These are phyloP conservation scores for Cheilosia grossa DNA, from an alignment of 2,888 invertebrate species.

Conservation along the genomic window DNA sequence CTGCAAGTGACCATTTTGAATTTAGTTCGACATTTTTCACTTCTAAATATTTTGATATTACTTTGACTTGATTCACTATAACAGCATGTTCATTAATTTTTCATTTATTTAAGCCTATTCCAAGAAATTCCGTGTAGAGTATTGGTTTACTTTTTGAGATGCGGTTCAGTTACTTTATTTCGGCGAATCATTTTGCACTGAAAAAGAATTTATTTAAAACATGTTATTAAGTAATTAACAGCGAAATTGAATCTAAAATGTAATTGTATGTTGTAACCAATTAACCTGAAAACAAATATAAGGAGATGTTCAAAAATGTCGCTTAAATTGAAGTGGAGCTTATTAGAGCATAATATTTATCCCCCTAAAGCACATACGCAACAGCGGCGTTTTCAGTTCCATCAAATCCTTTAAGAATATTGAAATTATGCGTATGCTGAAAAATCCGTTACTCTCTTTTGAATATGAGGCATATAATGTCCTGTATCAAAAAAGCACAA, in stretches of 20 bases:
- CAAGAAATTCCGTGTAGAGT: conserved; percentile 22
- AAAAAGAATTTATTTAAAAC: conserved; percentile 16
- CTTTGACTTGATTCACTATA: conserved; percentile 46
- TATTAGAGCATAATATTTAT: too few species aligned
- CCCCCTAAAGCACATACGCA: too few species aligned
- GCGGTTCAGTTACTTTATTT: conserved; percentile 13
- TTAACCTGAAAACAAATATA: too few species aligned
- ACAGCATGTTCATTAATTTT: conserved; percentile 47
- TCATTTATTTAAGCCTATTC: conserved; percentile 18
- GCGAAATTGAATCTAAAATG: background rate
- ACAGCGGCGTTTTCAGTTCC: too few species aligned
- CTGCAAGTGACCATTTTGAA: conserved; percentile 58
- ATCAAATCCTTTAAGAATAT: too few species aligned
- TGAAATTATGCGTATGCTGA: too few species aligned
- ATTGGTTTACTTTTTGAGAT: conserved; percentile 15
- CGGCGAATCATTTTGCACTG: conserved; percentile 57
- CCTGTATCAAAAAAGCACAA: too few species aligned
- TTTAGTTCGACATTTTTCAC: conserved; percentile 65
- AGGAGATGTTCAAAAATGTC: too few species aligned
- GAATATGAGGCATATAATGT: too few species aligned
- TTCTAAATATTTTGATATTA: conserved; percentile 11
- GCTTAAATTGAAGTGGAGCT: too few species aligned
- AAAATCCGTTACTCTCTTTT: too few species aligned
- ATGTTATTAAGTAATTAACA: background rate
- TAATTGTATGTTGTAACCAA: too few species aligned